Evolutionary conservation across 2,888 invertebrate species (phyloP).

Genomic region (Temnothorax unifasciatus): DNA sequence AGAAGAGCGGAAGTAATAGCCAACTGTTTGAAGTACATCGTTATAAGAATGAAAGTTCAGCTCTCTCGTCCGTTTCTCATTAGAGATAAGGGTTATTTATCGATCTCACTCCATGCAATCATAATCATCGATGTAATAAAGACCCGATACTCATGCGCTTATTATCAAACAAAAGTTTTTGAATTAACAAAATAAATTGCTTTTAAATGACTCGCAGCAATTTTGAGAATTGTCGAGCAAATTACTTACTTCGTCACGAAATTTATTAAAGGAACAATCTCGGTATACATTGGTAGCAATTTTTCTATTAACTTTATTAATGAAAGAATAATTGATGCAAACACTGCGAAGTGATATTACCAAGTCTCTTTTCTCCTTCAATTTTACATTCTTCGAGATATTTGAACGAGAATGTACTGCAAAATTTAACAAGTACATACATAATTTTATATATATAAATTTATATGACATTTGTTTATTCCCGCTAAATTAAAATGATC

Average conservation of each 20-base stretch:
- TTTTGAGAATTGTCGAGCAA: not conserved
- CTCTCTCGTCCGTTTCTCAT: slow-evolving; percentile 15
- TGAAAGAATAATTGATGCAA: slow-evolving; percentile 6
- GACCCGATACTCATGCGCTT: not conserved
- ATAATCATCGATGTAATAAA: not conserved
- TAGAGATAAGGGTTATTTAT: slow-evolving; percentile 16
- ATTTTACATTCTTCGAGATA: not conserved
- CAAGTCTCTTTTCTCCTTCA: not conserved
- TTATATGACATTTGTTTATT: not conserved
- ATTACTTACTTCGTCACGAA: not conserved
- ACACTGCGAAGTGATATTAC: not conserved
- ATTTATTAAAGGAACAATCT: slow-evolving; percentile 15
- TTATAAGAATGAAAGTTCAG: slow-evolving; percentile 7
- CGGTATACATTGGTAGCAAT: not conserved
- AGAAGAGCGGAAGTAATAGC: slow-evolving; percentile 3
- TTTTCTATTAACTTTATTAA: not conserved
- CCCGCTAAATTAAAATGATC: slow-evolving; percentile 10
- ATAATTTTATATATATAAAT: not conserved
- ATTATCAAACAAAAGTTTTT: slow-evolving; percentile 13
- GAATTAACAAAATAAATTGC: not conserved
- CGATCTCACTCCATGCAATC: not conserved
- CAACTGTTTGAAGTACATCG: slow-evolving; percentile 3
- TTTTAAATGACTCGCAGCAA: not conserved
- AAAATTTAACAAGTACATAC: not conserved
- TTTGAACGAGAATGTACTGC: not conserved